These are phyloP conservation scores for Drosophila ananassae DNA, from an alignment of 1,140 invertebrate genomes.

Conservation along the genomic window DNA sequence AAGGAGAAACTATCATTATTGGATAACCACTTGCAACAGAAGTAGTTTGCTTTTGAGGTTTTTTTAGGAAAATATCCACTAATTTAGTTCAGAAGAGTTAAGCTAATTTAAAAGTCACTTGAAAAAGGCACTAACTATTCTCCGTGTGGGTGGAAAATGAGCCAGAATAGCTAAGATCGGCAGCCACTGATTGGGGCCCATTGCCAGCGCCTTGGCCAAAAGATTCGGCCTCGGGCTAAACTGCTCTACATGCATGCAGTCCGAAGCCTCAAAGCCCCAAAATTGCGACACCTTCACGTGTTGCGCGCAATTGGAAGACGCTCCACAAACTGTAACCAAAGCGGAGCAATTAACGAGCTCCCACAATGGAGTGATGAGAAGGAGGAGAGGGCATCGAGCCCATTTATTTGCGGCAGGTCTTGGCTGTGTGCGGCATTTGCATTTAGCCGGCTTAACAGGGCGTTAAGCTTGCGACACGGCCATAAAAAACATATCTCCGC, in stretches of 20 bases:
- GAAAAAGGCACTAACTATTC: background rate
- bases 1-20: background rate
- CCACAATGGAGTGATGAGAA: constrained; percentile 11
- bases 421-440: constrained; percentile 58
- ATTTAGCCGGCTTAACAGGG: constrained; percentile 77
- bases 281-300: constrained; percentile 78
- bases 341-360: constrained; percentile 56
- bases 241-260: constrained; percentile 14
- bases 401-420: constrained; percentile 73
- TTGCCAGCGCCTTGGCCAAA: constrained; percentile 57
- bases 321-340: constrained; percentile 47
- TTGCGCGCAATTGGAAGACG: constrained; percentile 73
- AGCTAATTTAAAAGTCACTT: background rate
- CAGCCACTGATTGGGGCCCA: constrained; percentile 62
- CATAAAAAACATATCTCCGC: constrained; percentile 44
- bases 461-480: constrained; percentile 74
- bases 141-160: constrained; percentile 12
- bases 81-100: background rate
- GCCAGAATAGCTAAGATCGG: constrained; percentile 49
- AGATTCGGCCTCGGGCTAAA: constrained; percentile 41
- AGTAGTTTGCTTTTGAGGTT: too few species aligned
- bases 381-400: constrained; percentile 16
- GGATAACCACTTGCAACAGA: too few species aligned
- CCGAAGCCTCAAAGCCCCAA: constrained; percentile 34
- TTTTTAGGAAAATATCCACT: too few species aligned